Evolutionary conservation across 2,113 vertebrate species (phyloP).

Genomic region (Antennarius striatus): DNA sequence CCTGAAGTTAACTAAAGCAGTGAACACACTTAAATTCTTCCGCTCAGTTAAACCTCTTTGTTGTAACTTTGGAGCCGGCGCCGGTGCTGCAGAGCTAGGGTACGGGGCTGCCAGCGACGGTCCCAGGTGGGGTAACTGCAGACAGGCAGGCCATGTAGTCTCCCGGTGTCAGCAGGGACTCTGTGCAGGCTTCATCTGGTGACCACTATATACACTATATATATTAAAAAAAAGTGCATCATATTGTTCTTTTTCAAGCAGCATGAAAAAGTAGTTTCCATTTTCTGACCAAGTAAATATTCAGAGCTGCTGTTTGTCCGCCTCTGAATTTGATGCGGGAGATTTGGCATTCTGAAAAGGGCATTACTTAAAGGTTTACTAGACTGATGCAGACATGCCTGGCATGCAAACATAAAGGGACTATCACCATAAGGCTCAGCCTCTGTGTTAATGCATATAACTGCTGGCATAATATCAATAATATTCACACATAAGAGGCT

Average conservation of each 20-base stretch:
- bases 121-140: slow-evolving; percentile 32
- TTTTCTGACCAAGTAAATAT: slow-evolving; percentile 48
- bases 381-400: not conserved
- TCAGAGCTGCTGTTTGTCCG: slow-evolving; percentile 22
- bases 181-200: slow-evolving; percentile 25
- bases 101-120: slow-evolving; percentile 7
- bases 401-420: slow-evolving; percentile 8
- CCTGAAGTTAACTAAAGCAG: slow-evolving; percentile 26
- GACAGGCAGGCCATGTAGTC: slow-evolving; percentile 12
- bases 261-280: not conserved
- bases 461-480: not conserved
- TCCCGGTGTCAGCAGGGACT: slow-evolving; percentile 36
- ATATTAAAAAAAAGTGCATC: slow-evolving; percentile 17
- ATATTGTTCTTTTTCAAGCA: slow-evolving; percentile 40
- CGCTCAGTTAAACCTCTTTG: slow-evolving; percentile 19
- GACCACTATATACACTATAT: slow-evolving; percentile 23
- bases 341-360: slow-evolving; percentile 23
- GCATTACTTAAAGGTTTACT: slow-evolving; percentile 24
- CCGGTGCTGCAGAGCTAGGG: slow-evolving; percentile 11
- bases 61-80: slow-evolving; percentile 5
- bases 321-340: slow-evolving; percentile 31
- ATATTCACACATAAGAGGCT: not conserved
- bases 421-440: slow-evolving; percentile 6
- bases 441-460: not conserved
- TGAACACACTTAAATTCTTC: slow-evolving; percentile 3